Evolutionary conservation across 2,797 vertebrate species (phyloP).

Genomic region (Poeciliopsis paucimaculata): DNA sequence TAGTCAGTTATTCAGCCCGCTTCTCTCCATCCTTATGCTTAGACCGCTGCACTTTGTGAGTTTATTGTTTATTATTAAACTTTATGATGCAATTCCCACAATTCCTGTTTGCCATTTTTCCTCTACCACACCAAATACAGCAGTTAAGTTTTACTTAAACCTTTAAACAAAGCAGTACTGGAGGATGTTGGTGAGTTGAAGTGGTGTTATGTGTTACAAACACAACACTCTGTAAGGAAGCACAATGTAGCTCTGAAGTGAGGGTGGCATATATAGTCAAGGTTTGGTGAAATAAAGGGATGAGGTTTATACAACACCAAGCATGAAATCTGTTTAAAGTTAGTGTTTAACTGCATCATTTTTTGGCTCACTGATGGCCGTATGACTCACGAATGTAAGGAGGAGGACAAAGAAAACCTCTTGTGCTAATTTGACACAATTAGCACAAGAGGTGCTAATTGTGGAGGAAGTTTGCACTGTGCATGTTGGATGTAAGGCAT

Average conservation of each 20-base stretch:
- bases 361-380: neutral
- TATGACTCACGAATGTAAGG: neutral
- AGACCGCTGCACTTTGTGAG: too few species aligned
- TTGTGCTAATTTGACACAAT: neutral
- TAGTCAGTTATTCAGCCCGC: too few species aligned
- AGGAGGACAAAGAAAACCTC: neutral
- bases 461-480: neutral
- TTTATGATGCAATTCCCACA: too few species aligned
- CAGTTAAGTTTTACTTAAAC: neutral
- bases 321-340: neutral
- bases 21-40: too few species aligned
- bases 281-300: neutral
- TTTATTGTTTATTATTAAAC: too few species aligned
- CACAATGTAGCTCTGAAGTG: neutral
- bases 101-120: too few species aligned
- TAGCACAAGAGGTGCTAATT: too few species aligned
- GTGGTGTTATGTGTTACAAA: neutral
- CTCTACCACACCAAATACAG: too few species aligned
- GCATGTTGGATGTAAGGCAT: neutral
- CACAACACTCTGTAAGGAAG: neutral
- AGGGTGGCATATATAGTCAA: neutral
- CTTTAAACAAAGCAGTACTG: neutral
- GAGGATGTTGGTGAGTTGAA: neutral
- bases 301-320: neutral
- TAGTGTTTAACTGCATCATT: neutral